Evolutionary conservation across 2,113 vertebrate species (phyloP).

Genomic region (Melanerpes aurifrons): DNA sequence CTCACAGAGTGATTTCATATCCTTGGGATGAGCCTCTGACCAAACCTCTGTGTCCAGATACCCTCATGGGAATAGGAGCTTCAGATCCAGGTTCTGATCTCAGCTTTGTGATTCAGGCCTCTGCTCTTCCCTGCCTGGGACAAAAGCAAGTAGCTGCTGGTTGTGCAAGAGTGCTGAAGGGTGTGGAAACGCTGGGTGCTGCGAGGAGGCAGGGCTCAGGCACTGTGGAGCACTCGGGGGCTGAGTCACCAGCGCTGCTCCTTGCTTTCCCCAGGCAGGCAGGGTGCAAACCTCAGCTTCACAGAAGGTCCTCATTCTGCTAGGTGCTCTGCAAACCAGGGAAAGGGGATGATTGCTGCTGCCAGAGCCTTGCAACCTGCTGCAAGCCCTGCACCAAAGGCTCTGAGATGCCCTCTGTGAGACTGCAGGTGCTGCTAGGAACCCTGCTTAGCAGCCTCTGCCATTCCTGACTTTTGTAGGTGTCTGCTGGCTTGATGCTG

Average conservation of each 20-base stretch:
- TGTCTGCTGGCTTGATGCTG: neutral
- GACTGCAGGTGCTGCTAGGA: neutral
- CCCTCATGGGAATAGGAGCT: neutral
- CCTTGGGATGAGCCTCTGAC: neutral
- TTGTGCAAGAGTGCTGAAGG: neutral
- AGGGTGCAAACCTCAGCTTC: neutral
- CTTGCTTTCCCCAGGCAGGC: neutral
- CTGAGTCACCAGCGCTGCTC: neutral
- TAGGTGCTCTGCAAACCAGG: neutral
- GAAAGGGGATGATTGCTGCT: neutral
- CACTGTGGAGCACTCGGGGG: neutral
- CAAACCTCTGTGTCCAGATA: neutral
- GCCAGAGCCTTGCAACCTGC: accelerated
- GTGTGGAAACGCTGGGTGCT: neutral
- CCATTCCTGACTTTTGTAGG: neutral
- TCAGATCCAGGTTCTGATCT: neutral
- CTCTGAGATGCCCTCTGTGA: neutral
- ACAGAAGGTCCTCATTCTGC: neutral
- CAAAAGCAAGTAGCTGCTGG: neutral
- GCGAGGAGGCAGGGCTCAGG: neutral
- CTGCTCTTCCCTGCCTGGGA: neutral
- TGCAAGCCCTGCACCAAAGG: neutral
- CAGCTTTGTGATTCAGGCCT: neutral
- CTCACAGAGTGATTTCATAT: neutral
- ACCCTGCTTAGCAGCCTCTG: neutral